Evolutionary conservation across 23 tunicate genomes (phyloP), one percentile per base, ranked within the genome.

Genomic region (Ascidia mentula): DNA sequence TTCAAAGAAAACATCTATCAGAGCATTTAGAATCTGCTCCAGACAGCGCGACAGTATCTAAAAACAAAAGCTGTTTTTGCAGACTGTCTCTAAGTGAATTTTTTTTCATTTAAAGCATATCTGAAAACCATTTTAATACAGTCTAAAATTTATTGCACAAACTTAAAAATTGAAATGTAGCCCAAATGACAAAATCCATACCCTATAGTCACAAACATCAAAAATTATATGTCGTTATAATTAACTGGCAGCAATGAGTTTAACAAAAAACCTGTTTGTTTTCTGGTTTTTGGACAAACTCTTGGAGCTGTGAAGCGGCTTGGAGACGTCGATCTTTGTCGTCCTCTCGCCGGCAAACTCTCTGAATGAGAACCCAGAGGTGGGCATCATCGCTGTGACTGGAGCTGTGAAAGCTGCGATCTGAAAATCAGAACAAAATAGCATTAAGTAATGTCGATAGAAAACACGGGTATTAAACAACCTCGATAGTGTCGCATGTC

Each of bases 1-100:
- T 69, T 92, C 97, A 82, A 92, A 92, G 69, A 92, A 92, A 36
- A 92, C 97, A 79, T 92, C 97, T 32, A 92, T 89, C 75, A 92
- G 69, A 0, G 97, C 77, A 53, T 92, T 92, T 73, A 92, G 61
- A 17, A 82, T 84, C 6, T 77, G 85, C 36, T 91, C 97, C 73
- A 91, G 60, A 78, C 82, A 80, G 39, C 97, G 77, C 12, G 97
- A 81, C 46, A 91, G 33, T 13, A 82, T 38, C 97, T 91, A 77
- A 2, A 69, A 39, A 46, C 1, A 39, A 78, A 53, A 28, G 22
- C 24, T 42, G 53, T 42, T 42, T 12, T 42, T 42, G 15, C 12
- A 42, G 12, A 42, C n/a, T n/a, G n/a, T n/a, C n/a, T n/a, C n/a
- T n/a, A n/a, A n/a, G n/a, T n/a, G n/a, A n/a, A n/a, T n/a, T n/a